Base-by-base conservation (phyloP, 2,888 invertebrate species). In the Andrena minutula region DNA sequence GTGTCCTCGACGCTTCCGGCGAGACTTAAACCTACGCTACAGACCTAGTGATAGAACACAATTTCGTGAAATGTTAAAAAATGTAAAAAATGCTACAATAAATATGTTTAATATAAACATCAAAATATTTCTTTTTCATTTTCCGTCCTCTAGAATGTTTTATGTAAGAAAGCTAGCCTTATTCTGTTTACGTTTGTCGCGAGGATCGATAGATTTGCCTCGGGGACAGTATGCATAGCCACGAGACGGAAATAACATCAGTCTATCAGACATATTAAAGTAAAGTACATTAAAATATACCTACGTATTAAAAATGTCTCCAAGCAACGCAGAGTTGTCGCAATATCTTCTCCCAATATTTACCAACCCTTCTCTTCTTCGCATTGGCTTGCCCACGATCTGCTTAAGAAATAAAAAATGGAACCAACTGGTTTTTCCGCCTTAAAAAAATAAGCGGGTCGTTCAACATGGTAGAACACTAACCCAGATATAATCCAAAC, bases 151-250 rank as follows among this genome's bases (percentile, higher is more conserved):
- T 1, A 26, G 8, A 35, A 6, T 10, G 49, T n/a, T 16, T 26
- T 7, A 28, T 20, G 61, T 53, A 60, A 77, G 61, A 68, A 77
- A 68, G 2, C 63, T 68, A 30, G 23, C 49, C n/a, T 51, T 30
- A 58, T 68, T 53, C 47, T 26, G 53, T 56, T 60, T 61, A 20
- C 66, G 26, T 66, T 51, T 16, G 51, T 5, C 12, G 10, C 23
- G 41, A 12, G 51, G 79, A 71, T 79, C 79, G 79, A 79, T 79
- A 66, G 60, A 7, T 79, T 78, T 65, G 47, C 64, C 60, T 66
- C 51, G 65, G 32, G 65, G 60, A 61, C 71, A 71, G 79, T 65
- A 61, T 79, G 70, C 70, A 70, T 65, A 30, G 51, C 26, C 20
- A 16, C 10, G 64, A 61, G 51, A 71, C 41, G 30, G 60, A 71